Conservation (phyloP, 2,797 vertebrate species). For the Chromis chromis region DNA sequence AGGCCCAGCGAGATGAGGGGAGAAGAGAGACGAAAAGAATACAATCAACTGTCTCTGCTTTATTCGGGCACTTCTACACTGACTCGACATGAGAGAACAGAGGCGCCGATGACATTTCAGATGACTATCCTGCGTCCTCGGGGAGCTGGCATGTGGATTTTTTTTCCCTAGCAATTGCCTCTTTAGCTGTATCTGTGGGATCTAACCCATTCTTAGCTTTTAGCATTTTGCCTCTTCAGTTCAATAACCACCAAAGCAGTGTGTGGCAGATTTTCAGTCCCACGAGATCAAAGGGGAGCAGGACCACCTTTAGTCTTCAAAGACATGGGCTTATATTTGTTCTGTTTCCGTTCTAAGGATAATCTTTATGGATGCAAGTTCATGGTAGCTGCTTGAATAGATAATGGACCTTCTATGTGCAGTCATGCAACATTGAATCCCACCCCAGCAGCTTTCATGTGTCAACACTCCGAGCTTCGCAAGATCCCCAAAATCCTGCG, state of each 20-base stretch:
- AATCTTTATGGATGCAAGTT: slow-evolving; percentile 34
- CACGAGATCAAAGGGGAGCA: slow-evolving; percentile 27
- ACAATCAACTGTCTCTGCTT: slow-evolving; percentile 47
- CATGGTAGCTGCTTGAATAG: slow-evolving; percentile 18
- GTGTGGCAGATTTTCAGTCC: slow-evolving; percentile 29
- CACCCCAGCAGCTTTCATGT: slow-evolving; percentile 50
- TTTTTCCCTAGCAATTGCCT: slow-evolving; percentile 1
- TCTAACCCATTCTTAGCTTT: slow-evolving; percentile 22
- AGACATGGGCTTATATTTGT: slow-evolving; percentile 33
- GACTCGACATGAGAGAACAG: slow-evolving; percentile 48
- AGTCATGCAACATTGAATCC: slow-evolving; percentile 6
- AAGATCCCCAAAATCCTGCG: slow-evolving; percentile 42
- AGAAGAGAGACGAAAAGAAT: slow-evolving; percentile 38
- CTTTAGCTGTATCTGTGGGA: not conserved
- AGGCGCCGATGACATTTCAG: slow-evolving; percentile 59
- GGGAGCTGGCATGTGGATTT: slow-evolving; percentile 35
- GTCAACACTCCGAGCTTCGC: slow-evolving; percentile 49
- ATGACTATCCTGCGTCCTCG: slow-evolving; percentile 33
- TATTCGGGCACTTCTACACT: slow-evolving; percentile 40
- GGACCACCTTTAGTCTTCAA: slow-evolving; percentile 57
- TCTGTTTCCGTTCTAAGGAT: slow-evolving; percentile 22
- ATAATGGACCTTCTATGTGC: slow-evolving; percentile 30
- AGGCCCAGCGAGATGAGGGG: slow-evolving; percentile 18
- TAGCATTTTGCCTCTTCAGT: slow-evolving; percentile 23
- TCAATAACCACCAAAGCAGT: slow-evolving; percentile 7